phyloP scores from a whole-genome alignment of 2,888 invertebrate species.

The Zonitis immaculata region DNA sequence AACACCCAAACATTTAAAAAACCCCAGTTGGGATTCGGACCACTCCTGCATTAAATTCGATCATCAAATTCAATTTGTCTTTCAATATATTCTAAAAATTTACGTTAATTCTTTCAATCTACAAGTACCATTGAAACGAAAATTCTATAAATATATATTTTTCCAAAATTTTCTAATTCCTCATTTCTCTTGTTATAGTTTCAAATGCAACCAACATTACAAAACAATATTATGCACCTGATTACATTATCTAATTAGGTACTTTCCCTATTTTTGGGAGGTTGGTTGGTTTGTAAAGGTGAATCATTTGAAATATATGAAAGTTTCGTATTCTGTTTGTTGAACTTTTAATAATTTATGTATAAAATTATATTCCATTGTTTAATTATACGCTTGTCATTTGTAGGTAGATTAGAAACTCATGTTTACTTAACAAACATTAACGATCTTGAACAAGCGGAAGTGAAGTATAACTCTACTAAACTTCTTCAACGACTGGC shows the following conservation, averaged over 20 bases:
- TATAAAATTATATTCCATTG: not conserved
- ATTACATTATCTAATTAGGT: not conserved
- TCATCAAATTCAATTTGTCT: too few relatives aligned
- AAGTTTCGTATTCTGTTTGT: not conserved
- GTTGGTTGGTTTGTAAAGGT: too few relatives aligned
- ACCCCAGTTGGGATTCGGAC: too few relatives aligned
- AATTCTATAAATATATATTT: too few relatives aligned
- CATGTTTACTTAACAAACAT: constrained; percentile 26
- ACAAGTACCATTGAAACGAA: too few relatives aligned
- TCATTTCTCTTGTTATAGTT: not conserved
- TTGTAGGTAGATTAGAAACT: constrained; percentile 21
- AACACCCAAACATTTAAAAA: too few relatives aligned
- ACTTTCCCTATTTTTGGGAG: not conserved
- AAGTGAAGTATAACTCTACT: constrained; percentile 27
- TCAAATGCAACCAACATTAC: not conserved
- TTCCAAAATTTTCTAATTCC: not conserved
- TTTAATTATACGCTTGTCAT: constrained; percentile 5
- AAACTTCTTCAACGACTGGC: constrained; percentile 19
- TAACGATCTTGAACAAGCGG: constrained; percentile 33
- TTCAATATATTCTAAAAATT: too few relatives aligned
- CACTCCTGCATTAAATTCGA: too few relatives aligned
- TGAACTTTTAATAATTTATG: not conserved
- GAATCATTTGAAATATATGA: too few relatives aligned
- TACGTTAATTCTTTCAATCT: too few relatives aligned
- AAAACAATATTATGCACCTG: not conserved